Evolutionary conservation across 1,140 invertebrate species (phyloP).

Genomic region (Caenorhabditis remanei): DNA sequence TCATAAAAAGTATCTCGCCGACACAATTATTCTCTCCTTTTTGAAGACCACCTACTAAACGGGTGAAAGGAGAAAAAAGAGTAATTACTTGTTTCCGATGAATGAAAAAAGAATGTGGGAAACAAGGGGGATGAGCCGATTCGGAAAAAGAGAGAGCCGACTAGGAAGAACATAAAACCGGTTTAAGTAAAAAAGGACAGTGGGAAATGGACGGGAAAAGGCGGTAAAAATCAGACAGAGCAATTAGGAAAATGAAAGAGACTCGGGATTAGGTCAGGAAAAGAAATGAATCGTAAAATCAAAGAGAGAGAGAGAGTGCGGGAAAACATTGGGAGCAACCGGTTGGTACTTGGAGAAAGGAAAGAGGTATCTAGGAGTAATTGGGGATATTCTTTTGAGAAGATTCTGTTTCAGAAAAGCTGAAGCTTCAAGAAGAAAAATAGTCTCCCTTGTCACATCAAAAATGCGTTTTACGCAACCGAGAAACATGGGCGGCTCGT

Average conservation of each 20-base stretch:
- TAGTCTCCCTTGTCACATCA: conserved; percentile 3
- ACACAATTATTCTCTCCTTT: not conserved
- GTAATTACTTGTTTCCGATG: conserved; percentile 46
- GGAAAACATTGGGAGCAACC: not conserved
- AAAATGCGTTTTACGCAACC: not conserved
- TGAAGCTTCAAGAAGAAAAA: not conserved
- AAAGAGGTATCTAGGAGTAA: not conserved
- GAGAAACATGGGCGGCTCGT: conserved; percentile 34
- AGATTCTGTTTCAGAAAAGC: not conserved
- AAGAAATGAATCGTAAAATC: conserved; percentile 16
- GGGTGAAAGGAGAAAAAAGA: not conserved
- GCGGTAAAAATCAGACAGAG: conserved; percentile 41
- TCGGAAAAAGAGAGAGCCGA: not conserved
- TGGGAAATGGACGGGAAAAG: not conserved
- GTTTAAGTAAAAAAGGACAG: conserved; percentile 15
- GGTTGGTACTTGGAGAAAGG: not conserved
- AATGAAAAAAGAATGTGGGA: conserved; percentile 46
- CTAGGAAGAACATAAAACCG: not conserved
- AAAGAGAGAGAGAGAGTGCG: not conserved
- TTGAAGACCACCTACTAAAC: conserved; percentile 34
- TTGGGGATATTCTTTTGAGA: not conserved
- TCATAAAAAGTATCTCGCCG: conserved; percentile 36
- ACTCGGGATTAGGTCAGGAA: not conserved
- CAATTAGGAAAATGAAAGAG: conserved; percentile 14
- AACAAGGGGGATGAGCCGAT: conserved; percentile 35